Evolutionary conservation across 2,888 invertebrate species (phyloP), one percentile per base, ranked within the genome.

Genomic region (Copidosoma aretas): DNA sequence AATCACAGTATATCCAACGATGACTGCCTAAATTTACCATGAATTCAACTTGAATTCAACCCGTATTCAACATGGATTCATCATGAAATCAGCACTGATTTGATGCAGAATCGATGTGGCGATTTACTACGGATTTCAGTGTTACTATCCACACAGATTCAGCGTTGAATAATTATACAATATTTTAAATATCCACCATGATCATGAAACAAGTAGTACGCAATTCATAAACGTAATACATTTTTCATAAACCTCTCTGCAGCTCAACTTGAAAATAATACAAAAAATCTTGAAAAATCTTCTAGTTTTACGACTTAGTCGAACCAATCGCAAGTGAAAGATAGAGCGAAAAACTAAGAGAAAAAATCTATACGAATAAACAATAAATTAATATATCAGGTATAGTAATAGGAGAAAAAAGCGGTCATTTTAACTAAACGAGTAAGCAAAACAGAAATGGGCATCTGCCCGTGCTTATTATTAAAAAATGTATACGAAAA

Each of bases 311-410:
- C 46, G 64, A 54, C 51, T 65, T 67, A 67, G 64, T 70, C 60
- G 60, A 32, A 25, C 74, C 77, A 79, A 78, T 74, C 77, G 77
- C 77, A 77, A 77, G 73, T 77, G 79, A 77, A 77, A 75, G 68
- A 63, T 75, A 70, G 66, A 53, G 73, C 71, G 72, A 71, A 76
- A 76, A 17, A 46, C 43, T 32, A 32, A 32, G 32, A 32, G 17
- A 46, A 46, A 14, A 14, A 41, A 14, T 14, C 41, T 41, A 41
- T 41, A 41, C 41, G 41, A 41, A 14, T 8, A 10, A n/a, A n/a
- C n/a, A n/a, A n/a, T n/a, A n/a, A 15, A 46, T 46, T 46, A 46
- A 46, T 46, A 3, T 3, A 15, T 46, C 2, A 17, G 8, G 12
- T 4, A 46, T 14, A 46, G 17, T 15, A 46, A 1, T 46, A 15